Conservation (phyloP, 2,797 vertebrate species). For the Hippoglossus hippoglossus region DNA sequence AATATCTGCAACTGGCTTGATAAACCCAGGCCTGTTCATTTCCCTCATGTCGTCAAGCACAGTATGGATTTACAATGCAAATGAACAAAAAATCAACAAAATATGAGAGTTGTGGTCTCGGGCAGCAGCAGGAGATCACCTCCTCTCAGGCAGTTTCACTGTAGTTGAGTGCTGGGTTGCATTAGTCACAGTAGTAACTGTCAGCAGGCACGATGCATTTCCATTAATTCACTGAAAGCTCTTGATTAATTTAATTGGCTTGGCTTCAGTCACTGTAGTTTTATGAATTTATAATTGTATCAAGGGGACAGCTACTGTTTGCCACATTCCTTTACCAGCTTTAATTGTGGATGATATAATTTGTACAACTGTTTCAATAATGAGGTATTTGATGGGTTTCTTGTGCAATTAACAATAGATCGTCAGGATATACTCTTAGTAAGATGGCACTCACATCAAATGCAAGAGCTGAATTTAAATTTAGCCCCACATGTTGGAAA, state of each 20-base stretch:
- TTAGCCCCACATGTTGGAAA: neutral
- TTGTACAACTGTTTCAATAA: constrained; percentile 19
- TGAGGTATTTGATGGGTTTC: constrained; percentile 20
- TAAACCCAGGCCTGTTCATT: neutral
- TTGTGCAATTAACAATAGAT: constrained; percentile 18
- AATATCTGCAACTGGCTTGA: constrained; percentile 24
- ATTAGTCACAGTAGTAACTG: constrained; percentile 36
- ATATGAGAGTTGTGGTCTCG: constrained; percentile 1
- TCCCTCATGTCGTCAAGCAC: neutral
- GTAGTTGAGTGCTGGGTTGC: constrained; percentile 33
- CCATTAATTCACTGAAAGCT: constrained; percentile 55
- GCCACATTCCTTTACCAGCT: constrained; percentile 15
- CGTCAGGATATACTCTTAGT: no score
- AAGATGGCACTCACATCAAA: neutral
- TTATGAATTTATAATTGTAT: constrained; percentile 44
- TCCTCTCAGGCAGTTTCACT: constrained; percentile 30
- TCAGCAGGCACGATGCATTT: constrained; percentile 48
- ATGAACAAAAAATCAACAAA: constrained; percentile 29
- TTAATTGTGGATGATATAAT: constrained; percentile 18
- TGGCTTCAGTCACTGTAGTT: constrained; percentile 44
- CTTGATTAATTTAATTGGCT: constrained; percentile 62
- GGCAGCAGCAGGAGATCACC: constrained; percentile 4
- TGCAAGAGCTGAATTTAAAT: neutral
- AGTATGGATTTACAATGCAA: constrained; percentile 29
- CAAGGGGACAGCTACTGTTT: constrained; percentile 18